These are phyloP conservation scores for Oikopleura dioica DNA, from an alignment of 23 tunicate genomes.

Conservation along the genomic window DNA sequence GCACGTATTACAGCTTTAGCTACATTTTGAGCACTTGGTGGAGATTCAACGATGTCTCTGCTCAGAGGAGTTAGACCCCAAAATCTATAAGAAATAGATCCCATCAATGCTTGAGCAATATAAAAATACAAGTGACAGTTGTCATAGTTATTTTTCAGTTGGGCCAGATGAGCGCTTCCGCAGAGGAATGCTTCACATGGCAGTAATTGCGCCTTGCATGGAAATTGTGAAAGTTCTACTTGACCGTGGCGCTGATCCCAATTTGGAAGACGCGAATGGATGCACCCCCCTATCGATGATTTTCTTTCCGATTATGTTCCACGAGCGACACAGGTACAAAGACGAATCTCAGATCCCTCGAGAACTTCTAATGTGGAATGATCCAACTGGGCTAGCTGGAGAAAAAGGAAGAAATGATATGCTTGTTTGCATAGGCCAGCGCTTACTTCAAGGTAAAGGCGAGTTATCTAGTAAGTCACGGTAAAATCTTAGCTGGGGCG, in stretches of 20 bases:
- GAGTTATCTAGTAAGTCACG: no score
- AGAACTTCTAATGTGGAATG: not conserved
- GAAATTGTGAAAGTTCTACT: not conserved
- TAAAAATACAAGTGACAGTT: no score
- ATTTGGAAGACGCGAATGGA: constrained; percentile 6
- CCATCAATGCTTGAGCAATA: no score
- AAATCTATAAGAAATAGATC: no score
- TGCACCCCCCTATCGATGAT: not conserved
- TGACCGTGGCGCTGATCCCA: constrained; percentile 2
- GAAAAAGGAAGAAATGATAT: not conserved
- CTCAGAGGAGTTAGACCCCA: no score
- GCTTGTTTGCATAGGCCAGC: not conserved
- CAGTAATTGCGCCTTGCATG: not conserved
- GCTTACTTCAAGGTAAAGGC: constrained; percentile 5
- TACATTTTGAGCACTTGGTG: no score
- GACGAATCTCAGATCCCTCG: not conserved
- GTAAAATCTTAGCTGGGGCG: constrained; percentile 10
- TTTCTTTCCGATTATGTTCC: not conserved
- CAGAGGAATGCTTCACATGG: not conserved
- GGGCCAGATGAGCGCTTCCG: not conserved
- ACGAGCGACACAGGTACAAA: not conserved
- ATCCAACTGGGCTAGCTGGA: not conserved
- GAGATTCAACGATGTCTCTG: no score
- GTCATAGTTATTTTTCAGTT: not conserved
- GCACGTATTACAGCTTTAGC: no score